Evolutionary conservation across 2,888 invertebrate genomes (phyloP).

Genomic region (Bombylius major): DNA sequence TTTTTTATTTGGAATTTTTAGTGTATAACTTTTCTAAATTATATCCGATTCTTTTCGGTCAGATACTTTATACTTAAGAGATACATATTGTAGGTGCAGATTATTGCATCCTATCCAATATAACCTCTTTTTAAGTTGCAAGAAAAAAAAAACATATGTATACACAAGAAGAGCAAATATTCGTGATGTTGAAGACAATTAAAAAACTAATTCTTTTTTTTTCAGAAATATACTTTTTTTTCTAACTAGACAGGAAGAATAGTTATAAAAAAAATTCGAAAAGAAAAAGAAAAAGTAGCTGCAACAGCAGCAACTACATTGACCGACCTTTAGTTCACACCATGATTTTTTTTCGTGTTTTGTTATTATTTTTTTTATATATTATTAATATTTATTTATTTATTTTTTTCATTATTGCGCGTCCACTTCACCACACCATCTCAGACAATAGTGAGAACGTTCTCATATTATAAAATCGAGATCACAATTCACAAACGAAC

Average conservation of each 20-base stretch:
- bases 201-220: constrained; percentile 2
- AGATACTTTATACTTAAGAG: too few species aligned
- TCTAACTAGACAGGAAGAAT: background rate
- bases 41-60: too few species aligned
- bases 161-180: background rate
- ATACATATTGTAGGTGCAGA: too few species aligned
- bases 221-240: background rate
- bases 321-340: background rate
- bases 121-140: too few species aligned
- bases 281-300: too few species aligned
- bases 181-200: constrained; percentile 9
- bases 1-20: too few species aligned
- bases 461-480: constrained; percentile 38
- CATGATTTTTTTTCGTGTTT: background rate
- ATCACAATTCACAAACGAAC: constrained; percentile 14
- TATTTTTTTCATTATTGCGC: background rate
- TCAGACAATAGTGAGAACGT: constrained; percentile 38
- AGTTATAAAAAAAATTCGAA: too few species aligned
- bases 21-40: too few species aligned
- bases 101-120: too few species aligned
- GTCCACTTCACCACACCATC: background rate
- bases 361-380: too few species aligned
- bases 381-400: background rate
- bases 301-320: too few species aligned
- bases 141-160: too few species aligned